Percentiles rank a stretch among this genome's conserved stretches.
Conservation (phyloP, 1,140 invertebrate genomes). For the Saccostrea glomerata region DNA sequence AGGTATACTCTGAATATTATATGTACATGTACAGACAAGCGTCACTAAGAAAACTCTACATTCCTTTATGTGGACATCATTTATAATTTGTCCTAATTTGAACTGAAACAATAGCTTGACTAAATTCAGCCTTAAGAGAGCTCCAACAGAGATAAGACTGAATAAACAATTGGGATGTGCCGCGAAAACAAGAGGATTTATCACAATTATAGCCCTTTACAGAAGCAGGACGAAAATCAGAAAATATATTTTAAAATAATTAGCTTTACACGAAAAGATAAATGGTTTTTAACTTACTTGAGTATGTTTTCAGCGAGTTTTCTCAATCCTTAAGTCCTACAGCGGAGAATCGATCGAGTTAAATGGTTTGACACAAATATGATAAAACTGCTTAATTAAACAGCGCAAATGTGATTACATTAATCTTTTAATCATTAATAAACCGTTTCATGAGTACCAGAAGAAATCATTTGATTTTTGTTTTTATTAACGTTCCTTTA, state of each 20-base stretch:
- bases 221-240: no score
- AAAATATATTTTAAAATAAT: no score
- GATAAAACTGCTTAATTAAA: slow-evolving; percentile 5
- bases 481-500: not conserved
- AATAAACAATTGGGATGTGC: slow-evolving; percentile 17
- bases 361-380: slow-evolving; percentile 24
- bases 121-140: not conserved
- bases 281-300: not conserved
- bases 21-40: no score
- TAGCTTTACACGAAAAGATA: not conserved
- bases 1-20: no score
- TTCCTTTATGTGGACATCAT: no score
- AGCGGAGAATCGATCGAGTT: not conserved
- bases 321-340: not conserved
- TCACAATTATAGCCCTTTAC: not conserved
- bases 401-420: slow-evolving; percentile 1
- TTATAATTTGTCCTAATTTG: not conserved
- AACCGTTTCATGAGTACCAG: slow-evolving; percentile 1
- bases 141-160: not conserved
- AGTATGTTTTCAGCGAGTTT: slow-evolving; percentile 11
- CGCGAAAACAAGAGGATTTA: slow-evolving; percentile 8
- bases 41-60: no score
- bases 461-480: slow-evolving; percentile 6
- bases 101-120: not conserved
- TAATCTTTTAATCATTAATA: not conserved